A percentile compares a stretch with the other conserved stretches of the same genome.
These are phyloP conservation scores for Chrysolina americana DNA, from an alignment of 2,888 invertebrate genomes.

Conservation along the genomic window DNA sequence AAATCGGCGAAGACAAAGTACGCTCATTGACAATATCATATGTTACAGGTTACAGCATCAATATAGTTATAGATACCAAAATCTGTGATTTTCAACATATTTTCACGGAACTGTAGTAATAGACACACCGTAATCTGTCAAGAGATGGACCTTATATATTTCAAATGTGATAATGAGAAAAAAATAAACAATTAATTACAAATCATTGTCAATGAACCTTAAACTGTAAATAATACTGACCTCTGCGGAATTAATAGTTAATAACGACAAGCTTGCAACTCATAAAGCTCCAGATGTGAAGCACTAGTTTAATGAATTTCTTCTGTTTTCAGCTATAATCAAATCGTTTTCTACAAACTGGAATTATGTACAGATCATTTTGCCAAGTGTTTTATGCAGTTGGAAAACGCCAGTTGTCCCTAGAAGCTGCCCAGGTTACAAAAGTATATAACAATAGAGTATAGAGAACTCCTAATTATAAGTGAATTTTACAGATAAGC, in stretches of 20 bases:
- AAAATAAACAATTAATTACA: not conserved
- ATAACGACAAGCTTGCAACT: no score
- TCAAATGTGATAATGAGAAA: not conserved
- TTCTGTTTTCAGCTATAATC: no score
- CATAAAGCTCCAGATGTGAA: no score
- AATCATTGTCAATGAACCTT: not conserved
- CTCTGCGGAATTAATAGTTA: no score
- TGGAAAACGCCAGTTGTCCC: slow-evolving; percentile 40
- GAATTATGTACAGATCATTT: slow-evolving; percentile 33
- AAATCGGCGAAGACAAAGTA: no score
- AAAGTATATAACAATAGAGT: slow-evolving; percentile 30
- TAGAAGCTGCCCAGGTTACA: slow-evolving; percentile 26
- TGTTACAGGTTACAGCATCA: no score
- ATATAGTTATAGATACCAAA: no score
- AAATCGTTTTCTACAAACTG: not conserved
- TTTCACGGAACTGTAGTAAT: not conserved
- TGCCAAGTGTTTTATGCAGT: slow-evolving; percentile 29
- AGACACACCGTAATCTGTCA: not conserved
- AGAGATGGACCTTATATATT: not conserved
- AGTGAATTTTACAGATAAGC: slow-evolving; percentile 3
- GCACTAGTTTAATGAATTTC: no score
- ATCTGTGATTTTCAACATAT: not conserved
- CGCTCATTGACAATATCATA: no score
- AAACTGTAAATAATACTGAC: not conserved
- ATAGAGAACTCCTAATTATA: not conserved